Base-by-base conservation (phyloP, 2,888 invertebrate species). In the Eilema caniola region DNA sequence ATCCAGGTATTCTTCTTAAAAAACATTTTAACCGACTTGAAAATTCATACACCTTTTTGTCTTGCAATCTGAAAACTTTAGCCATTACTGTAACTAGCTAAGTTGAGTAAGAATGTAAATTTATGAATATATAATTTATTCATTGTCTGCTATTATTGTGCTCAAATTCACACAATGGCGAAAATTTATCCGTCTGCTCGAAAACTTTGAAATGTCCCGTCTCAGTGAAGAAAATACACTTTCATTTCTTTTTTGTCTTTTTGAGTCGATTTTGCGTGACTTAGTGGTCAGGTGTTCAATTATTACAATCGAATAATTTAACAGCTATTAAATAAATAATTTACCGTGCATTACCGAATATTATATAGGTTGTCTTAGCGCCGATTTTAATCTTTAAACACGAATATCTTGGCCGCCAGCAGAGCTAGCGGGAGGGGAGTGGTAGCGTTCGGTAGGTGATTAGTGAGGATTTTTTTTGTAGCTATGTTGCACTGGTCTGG, bases 71-170 rank as follows among this genome's bases (percentile, higher is more conserved):
- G 64, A 76, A 79, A 81, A 79, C 70, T 81, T 82, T 66, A 20
- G 25, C 74, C 83, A 74, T 88, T 85, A 86, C 80, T 77, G 72
- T 77, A 78, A 83, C 85, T 85, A 86, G 84, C 84, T 84, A 86
- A 84, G 85, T 82, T 81, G 47, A 72, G 82, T 80, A 82, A 80
- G 80, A 85, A 87, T 88, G 83, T 86, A 87, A 90, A 90, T 89
- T 89, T 86, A 85, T 85, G 84, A 85, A 84, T 86, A 84, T 82
- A 88, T 88, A 89, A 90, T 89, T 89, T 89, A 90, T 91, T 90
- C 88, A 90, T 89, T 88, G 90, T 86, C 82, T 85, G 86, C 87
- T 89, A 90, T 90, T 88, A 85, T 65, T 56, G 56, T 84, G 85
- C 86, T 86, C 84, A 87, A 89, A 89, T 89, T 89, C 88, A 85